Conservation (phyloP, 2,888 invertebrate genomes). For the Agonopterix arenella region DNA sequence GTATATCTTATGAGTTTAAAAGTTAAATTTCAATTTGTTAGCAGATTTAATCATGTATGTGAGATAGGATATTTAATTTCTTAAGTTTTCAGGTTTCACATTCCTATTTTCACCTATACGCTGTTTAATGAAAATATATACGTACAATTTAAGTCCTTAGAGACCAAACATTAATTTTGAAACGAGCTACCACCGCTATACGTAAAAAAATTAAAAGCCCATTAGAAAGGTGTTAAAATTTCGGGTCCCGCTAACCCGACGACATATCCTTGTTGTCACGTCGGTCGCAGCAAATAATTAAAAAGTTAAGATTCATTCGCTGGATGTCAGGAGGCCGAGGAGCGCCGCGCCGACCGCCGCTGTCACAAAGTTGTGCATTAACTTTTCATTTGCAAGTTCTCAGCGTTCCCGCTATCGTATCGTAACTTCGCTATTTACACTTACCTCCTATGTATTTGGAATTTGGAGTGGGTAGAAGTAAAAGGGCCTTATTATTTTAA, state of each 20-base stretch:
- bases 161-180: too few species aligned
- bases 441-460: background rate
- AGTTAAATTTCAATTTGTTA: too few species aligned
- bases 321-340: conserved; percentile 42
- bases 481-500: background rate
- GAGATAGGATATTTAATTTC: too few species aligned
- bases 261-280: conserved; percentile 35
- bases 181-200: too few species aligned
- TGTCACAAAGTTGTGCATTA: conserved; percentile 63
- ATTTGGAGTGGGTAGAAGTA: background rate
- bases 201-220: too few species aligned
- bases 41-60: too few species aligned
- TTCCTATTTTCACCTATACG: too few species aligned
- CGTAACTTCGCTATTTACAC: conserved; percentile 44
- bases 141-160: too few species aligned
- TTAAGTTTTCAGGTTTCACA: too few species aligned
- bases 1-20: too few species aligned
- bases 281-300: conserved; percentile 35
- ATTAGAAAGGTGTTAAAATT: background rate
- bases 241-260: conserved; percentile 10
- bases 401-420: conserved; percentile 27
- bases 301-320: conserved; percentile 57
- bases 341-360: conserved; percentile 40
- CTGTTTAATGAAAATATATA: too few species aligned
- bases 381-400: conserved; percentile 69